phyloP scores from a whole-genome alignment of 1,140 invertebrate genomes.

The Drosophila seguyi region DNA sequence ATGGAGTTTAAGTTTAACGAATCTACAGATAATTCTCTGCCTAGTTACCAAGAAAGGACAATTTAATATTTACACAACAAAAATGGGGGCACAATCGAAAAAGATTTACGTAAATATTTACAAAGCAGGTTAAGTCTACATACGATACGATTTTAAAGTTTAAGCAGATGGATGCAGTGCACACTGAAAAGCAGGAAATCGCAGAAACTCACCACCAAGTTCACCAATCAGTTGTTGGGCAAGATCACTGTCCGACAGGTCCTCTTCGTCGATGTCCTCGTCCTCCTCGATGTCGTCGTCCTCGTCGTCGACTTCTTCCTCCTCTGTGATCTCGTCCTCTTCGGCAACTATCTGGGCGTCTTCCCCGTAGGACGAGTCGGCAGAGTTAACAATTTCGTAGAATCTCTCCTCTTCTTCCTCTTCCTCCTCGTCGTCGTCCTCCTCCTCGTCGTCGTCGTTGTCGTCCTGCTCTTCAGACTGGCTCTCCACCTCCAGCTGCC shows the following conservation, averaged over 20 bases:
- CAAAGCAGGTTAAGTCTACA: constrained; percentile 29
- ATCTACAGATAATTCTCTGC: background rate
- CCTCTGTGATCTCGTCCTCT: constrained; percentile 76
- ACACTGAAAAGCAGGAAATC: background rate
- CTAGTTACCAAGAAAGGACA: background rate
- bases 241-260: constrained; percentile 76
- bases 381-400: constrained; percentile 74
- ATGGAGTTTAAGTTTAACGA: background rate
- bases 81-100: background rate
- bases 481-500: constrained; percentile 27
- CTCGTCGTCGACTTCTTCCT: constrained; percentile 74
- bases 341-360: constrained; percentile 77
- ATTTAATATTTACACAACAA: background rate
- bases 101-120: constrained; percentile 15
- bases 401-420: constrained; percentile 70
- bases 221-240: constrained; percentile 76
- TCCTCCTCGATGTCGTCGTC: constrained; percentile 74
- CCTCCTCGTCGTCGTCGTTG: constrained; percentile 60
- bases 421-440: constrained; percentile 63
- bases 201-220: constrained; percentile 72
- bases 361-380: constrained; percentile 74
- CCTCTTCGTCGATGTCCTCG: constrained; percentile 72
- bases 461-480: constrained; percentile 53
- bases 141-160: constrained; percentile 4
- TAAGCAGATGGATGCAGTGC: constrained; percentile 13